Conservation (phyloP, 1,140 invertebrate species). For the Diachasmimorpha longicaudata region DNA sequence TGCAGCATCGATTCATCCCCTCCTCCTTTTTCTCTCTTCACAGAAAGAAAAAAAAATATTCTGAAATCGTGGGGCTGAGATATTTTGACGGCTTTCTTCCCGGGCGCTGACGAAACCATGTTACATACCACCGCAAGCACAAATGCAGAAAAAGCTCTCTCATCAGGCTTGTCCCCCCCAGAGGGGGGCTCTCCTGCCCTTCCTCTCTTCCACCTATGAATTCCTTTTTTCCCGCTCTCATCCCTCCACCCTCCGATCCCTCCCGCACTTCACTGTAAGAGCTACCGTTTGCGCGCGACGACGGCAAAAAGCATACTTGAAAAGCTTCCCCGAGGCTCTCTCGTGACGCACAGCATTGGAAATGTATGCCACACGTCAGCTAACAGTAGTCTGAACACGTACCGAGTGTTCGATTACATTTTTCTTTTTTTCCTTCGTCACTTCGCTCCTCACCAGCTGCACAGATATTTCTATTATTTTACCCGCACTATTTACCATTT, state of each 20-base stretch:
- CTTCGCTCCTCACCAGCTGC: neutral
- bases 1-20: no score
- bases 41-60: no score
- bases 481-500: neutral
- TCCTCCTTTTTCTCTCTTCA: no score
- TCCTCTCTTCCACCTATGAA: neutral
- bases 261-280: neutral
- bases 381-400: slow-evolving; percentile 4
- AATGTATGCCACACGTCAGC: slow-evolving; percentile 13
- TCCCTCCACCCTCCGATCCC: neutral
- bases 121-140: slow-evolving; percentile 43
- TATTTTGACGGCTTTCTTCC: no score
- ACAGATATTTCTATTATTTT: neutral
- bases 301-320: slow-evolving; percentile 40
- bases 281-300: slow-evolving; percentile 33
- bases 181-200: neutral
- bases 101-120: slow-evolving; percentile 37
- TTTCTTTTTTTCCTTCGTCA: no score
- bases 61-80: no score
- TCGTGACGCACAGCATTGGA: neutral
- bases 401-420: slow-evolving; percentile 1
- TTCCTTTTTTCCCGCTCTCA: neutral
- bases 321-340: slow-evolving; percentile 35
- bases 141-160: slow-evolving; percentile 52
- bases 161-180: slow-evolving; percentile 8